phyloP scores from a whole-genome alignment of 2,797 vertebrate genomes.

The Merluccius polli region DNA sequence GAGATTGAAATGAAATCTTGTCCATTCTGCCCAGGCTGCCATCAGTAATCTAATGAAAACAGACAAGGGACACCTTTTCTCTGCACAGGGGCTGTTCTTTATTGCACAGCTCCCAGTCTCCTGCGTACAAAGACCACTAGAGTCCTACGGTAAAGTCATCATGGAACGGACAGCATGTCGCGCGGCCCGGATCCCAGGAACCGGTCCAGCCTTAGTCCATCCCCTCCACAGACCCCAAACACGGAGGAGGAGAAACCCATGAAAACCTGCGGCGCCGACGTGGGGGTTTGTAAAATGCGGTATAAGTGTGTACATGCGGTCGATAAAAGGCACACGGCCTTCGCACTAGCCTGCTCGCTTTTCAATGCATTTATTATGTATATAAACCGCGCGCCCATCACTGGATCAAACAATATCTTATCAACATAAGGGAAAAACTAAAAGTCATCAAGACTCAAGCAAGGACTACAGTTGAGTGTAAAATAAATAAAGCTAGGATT shows the following conservation, averaged over 20 bases:
- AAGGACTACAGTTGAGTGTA: too few species aligned
- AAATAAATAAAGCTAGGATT: too few species aligned
- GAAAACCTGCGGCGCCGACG: background rate
- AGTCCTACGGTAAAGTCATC: background rate
- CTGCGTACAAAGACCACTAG: background rate
- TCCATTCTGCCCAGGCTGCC: background rate
- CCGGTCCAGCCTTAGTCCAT: slow-evolving; percentile 14
- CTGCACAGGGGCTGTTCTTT: slow-evolving; percentile 64
- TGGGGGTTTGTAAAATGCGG: background rate
- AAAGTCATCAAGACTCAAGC: too few species aligned
- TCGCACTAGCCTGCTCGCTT: too few species aligned
- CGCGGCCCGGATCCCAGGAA: slow-evolving; percentile 30
- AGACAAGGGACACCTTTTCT: slow-evolving; percentile 28
- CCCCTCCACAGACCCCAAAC: background rate
- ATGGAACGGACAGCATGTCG: slow-evolving; percentile 15
- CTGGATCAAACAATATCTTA: too few species aligned
- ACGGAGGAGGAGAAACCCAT: slow-evolving; percentile 13
- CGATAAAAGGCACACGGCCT: too few species aligned
- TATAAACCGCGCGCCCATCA: too few species aligned
- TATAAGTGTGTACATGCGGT: background rate
- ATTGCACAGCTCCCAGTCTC: slow-evolving; percentile 47
- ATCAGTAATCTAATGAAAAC: slow-evolving; percentile 24
- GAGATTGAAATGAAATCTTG: slow-evolving; percentile 25
- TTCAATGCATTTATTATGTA: too few species aligned
- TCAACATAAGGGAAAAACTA: too few species aligned